These are phyloP conservation scores for Ophraella communa DNA, from an alignment of 2,888 invertebrate genomes.

Conservation along the genomic window DNA sequence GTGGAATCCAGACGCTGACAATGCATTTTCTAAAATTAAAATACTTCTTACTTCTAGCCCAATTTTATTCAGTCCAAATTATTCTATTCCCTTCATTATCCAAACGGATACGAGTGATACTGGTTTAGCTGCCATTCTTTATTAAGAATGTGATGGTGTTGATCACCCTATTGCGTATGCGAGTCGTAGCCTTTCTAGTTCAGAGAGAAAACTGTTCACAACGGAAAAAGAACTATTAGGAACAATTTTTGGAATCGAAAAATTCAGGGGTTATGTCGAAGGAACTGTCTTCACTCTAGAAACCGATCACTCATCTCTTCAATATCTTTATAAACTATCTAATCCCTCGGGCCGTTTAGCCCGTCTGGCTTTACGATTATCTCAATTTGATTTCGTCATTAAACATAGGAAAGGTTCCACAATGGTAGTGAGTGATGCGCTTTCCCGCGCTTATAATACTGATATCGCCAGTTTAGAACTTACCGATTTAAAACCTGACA, in stretches of 20 bases:
- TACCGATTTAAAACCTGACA: conserved; percentile 22
- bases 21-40: conserved; percentile 33
- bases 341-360: conserved; percentile 45
- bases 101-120: no score
- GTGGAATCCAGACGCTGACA: conserved; percentile 31
- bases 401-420: conserved; percentile 41
- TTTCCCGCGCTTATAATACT: not conserved
- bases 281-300: conserved; percentile 36
- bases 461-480: conserved; percentile 13
- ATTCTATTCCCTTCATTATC: conserved; percentile 28
- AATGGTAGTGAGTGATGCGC: conserved; percentile 45
- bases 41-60: conserved; percentile 21
- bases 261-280: conserved; percentile 43
- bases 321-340: conserved; percentile 43
- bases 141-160: conserved; percentile 21
- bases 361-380: conserved; percentile 35
- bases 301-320: conserved; percentile 44
- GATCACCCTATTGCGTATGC: conserved; percentile 32
- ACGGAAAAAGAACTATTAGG: conserved; percentile 40
- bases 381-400: conserved; percentile 36
- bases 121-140: conserved; percentile 29
- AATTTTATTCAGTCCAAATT: conserved; percentile 35
- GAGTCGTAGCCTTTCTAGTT: conserved; percentile 25
- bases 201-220: conserved; percentile 35
- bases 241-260: conserved; percentile 37